phyloP scores from a whole-genome alignment of 2,797 vertebrate species.

The Chaunax sp. region DNA sequence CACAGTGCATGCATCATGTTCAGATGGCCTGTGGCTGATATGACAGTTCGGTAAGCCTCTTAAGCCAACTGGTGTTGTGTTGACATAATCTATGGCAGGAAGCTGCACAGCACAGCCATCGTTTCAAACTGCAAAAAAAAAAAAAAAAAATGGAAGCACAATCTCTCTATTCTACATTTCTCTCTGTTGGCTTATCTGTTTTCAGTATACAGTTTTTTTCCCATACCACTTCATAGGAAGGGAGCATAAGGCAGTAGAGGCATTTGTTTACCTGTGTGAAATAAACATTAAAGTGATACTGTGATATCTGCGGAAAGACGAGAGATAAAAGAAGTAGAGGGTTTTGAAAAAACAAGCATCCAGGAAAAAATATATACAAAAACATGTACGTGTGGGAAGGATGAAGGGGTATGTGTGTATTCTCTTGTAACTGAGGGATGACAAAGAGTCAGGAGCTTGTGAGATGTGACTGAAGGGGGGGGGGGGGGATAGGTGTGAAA shows the following conservation, averaged over 20 bases:
- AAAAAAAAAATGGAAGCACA: too few relatives aligned
- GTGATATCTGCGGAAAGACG: slow-evolving; percentile 21
- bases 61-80: slow-evolving; percentile 58
- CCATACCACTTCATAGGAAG: background rate
- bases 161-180: too few relatives aligned
- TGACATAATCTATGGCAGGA: slow-evolving; percentile 59
- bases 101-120: slow-evolving; percentile 17
- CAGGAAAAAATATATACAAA: too few relatives aligned
- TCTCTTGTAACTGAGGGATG: too few relatives aligned
- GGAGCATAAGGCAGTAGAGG: background rate
- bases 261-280: slow-evolving; percentile 39
- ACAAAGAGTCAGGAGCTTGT: background rate
- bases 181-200: slow-evolving; percentile 9
- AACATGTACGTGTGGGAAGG: too few relatives aligned
- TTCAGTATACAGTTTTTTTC: slow-evolving; percentile 1
- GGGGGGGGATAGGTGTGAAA: background rate
- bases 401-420: too few relatives aligned
- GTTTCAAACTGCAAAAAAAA: background rate
- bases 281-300: slow-evolving; percentile 29
- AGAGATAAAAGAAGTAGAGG: slow-evolving; percentile 23
- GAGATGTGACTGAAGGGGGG: background rate
- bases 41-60: slow-evolving; percentile 73
- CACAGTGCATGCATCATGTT: slow-evolving; percentile 58
- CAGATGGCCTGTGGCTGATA: slow-evolving; percentile 62
- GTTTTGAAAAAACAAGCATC: too few relatives aligned